Base-by-base conservation (phyloP, 2,797 vertebrate genomes). In the Sus cebifrons region DNA sequence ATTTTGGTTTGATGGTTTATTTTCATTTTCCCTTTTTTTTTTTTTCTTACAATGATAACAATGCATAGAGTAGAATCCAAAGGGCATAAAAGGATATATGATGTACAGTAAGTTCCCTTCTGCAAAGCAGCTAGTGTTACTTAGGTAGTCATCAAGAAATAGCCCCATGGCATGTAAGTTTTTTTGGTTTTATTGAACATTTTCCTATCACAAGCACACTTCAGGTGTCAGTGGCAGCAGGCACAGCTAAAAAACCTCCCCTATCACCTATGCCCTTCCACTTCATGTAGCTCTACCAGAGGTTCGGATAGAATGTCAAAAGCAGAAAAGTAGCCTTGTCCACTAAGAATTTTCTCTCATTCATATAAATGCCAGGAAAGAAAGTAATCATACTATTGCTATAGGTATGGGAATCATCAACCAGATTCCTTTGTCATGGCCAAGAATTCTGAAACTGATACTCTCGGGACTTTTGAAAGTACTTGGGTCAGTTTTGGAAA, bases 371-470 rank as follows among this genome's bases (percentile, higher is more conserved):
- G 15, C 60, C 4, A 20, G 21, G 75, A 87, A 87, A 44, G 27
- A 85, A 67, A 74, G 20, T n/a, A 84, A 1, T 94, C 20, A 25
- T 91, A 21, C 52, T 56, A 0, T 64, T 71, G 16, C 62, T 70
- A 6, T 49, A 49, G 44, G 1, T 82, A 70, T 52, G 64, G n/a
- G 32, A 44, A 6, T 88, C 29, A 49, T 95, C n/a, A 49, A 52
- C 32, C 56, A 70, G n/a, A 40, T 49, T 86, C 25, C 44, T 94
- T 79, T 77, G 49, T 65, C 52, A 89, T 56, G 6, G 14, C n/a
- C 11, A 86, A 18, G 56, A 56, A 29, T 95, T 87, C 73, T 93
- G 84, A 81, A 74, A 79, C 27, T 71, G 25, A 32, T n/a, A 54
- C 86, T 70, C 68, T 58, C 77, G 49, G 67, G 56, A 18, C 44